These are phyloP conservation scores for Sebastes steindachneri DNA, from an alignment of 2,797 vertebrate genomes.

Conservation along the genomic window DNA sequence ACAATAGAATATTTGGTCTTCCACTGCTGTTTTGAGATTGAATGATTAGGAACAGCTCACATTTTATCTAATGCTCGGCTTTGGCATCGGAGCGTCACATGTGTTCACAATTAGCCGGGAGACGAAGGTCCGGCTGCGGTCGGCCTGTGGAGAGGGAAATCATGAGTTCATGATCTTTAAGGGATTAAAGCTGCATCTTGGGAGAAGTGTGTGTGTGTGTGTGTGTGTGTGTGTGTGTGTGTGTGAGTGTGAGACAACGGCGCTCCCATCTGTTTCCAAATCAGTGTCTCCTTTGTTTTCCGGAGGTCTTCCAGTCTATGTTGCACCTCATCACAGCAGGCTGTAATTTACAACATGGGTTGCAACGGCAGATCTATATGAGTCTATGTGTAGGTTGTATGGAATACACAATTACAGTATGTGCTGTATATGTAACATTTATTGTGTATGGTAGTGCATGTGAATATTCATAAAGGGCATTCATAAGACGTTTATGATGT, in stretches of 20 bases:
- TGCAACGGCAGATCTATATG: not conserved
- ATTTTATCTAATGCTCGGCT: conserved; percentile 29
- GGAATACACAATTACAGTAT: not conserved
- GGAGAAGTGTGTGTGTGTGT: not conserved
- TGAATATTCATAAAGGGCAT: not conserved
- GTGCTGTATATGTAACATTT: not conserved
- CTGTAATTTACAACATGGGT: not conserved
- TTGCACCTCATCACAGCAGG: conserved; percentile 19
- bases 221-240: not conserved
- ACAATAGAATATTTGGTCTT: conserved; percentile 40
- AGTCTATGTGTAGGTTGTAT: too few species aligned
- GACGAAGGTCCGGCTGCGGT: conserved; percentile 70
- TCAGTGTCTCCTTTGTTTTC: conserved; percentile 9
- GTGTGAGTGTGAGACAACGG: not conserved
- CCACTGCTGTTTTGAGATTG: conserved; percentile 20
- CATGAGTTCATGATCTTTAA: conserved; percentile 67
- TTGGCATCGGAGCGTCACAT: conserved; percentile 47
- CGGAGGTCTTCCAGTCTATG: not conserved
- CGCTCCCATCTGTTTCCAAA: conserved; percentile 34
- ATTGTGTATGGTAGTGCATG: not conserved
- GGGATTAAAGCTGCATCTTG: conserved; percentile 57
- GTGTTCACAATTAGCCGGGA: conserved; percentile 66
- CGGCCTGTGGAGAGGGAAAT: conserved; percentile 64
- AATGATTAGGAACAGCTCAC: conserved; percentile 49
- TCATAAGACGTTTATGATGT: not conserved